Conservation (phyloP, 2,113 vertebrate genomes). For the Ahaetulla prasina region DNA sequence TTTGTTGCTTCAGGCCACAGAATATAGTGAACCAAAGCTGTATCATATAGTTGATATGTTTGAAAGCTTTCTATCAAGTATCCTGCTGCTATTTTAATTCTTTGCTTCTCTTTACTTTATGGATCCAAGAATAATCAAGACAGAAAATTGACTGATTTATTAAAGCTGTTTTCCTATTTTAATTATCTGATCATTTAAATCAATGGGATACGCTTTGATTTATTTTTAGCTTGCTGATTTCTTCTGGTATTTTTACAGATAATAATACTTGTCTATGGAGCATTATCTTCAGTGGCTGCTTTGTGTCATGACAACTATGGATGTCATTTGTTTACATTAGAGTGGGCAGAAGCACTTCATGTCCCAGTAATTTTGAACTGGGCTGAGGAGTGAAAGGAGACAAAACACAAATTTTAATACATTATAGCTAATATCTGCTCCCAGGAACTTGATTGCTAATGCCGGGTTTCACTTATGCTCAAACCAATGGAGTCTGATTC, state of each 20-base stretch:
- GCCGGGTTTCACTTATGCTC: not conserved
- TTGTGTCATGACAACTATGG: conserved; percentile 70
- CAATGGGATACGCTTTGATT: not conserved
- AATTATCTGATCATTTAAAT: not conserved
- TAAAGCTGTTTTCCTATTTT: not conserved
- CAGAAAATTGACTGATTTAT: not conserved
- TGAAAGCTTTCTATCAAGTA: not conserved
- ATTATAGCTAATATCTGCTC: not conserved
- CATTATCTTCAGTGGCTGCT: conserved; percentile 54
- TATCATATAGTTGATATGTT: not conserved
- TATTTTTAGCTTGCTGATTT: not conserved
- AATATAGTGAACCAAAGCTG: not conserved
- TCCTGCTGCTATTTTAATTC: not conserved
- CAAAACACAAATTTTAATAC: not conserved
- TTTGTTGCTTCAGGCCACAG: not conserved
- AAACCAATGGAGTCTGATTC: not conserved
- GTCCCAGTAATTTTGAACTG: conserved; percentile 60
- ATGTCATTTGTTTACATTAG: conserved; percentile 71
- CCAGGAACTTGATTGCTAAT: not conserved
- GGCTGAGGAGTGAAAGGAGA: conserved; percentile 17
- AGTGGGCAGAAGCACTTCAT: conserved; percentile 64
- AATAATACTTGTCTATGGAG: conserved; percentile 51
- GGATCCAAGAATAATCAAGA: not conserved
- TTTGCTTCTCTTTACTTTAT: not conserved
- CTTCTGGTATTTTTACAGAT: conserved; percentile 25